phyloP scores from a whole-genome alignment of 2,888 invertebrate genomes.

The Diarsia rubi region DNA sequence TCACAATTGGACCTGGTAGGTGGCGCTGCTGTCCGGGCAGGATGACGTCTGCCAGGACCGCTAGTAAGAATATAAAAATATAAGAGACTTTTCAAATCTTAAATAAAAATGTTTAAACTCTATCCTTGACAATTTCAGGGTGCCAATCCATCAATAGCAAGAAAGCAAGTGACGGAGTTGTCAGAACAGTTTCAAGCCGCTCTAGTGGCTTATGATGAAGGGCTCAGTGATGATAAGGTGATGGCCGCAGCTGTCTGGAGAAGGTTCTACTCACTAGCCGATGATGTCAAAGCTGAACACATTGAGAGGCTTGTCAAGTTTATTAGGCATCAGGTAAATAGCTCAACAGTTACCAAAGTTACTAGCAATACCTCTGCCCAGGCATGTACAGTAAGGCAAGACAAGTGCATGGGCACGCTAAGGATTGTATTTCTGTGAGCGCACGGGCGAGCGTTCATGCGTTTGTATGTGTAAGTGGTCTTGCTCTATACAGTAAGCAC shows the following conservation, averaged over 20 bases:
- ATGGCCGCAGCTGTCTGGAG: conserved; percentile 97
- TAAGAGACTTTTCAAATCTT: neutral
- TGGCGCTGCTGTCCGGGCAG: too few relatives aligned
- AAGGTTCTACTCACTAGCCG: conserved; percentile 93
- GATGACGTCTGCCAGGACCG: too few relatives aligned
- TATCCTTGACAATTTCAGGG: conserved; percentile 84
- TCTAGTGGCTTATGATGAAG: conserved; percentile 96
- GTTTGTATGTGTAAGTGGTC: too few relatives aligned
- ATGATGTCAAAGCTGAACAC: conserved; percentile 92
- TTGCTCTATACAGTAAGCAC: too few relatives aligned
- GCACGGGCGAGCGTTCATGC: too few relatives aligned
- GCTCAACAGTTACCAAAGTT: neutral
- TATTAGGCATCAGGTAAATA: conserved; percentile 93
- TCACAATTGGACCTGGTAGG: too few relatives aligned
- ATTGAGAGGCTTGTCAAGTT: conserved; percentile 94
- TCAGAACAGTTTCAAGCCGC: conserved; percentile 96
- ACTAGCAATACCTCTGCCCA: too few relatives aligned
- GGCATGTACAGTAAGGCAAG: too few relatives aligned
- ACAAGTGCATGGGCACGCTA: too few relatives aligned
- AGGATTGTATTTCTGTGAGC: too few relatives aligned
- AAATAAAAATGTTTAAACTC: neutral
- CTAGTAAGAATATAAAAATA: too few relatives aligned
- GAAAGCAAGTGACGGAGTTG: conserved; percentile 92
- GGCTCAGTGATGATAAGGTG: conserved; percentile 94
- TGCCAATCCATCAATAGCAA: conserved; percentile 91